These are phyloP conservation scores for Carposina sasakii DNA, from an alignment of 1,140 invertebrate species.

Conservation along the genomic window DNA sequence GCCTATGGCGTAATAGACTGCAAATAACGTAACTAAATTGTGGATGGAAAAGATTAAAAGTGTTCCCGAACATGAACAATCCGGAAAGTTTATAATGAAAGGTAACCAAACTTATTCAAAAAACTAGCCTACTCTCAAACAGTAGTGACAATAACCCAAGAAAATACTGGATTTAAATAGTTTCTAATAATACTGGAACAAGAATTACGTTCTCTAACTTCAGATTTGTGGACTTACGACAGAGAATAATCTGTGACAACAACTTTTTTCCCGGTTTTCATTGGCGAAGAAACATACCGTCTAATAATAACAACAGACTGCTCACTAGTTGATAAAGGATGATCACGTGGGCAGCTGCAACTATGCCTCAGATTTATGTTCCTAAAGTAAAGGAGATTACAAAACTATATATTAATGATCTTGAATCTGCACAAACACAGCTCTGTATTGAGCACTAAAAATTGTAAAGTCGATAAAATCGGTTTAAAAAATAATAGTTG, in stretches of 20 bases:
- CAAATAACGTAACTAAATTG: too few relatives aligned
- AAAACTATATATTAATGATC: constrained; percentile 13
- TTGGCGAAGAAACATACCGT: too few relatives aligned
- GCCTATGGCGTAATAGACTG: too few relatives aligned
- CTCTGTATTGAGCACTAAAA: constrained; percentile 15
- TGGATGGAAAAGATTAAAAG: too few relatives aligned
- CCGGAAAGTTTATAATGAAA: too few relatives aligned
- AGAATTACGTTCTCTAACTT: too few relatives aligned
- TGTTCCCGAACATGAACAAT: too few relatives aligned
- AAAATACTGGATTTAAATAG: constrained; percentile 19
- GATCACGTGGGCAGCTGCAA: too few relatives aligned
- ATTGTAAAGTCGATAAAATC: constrained; percentile 15
- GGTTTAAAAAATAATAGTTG: constrained; percentile 2
- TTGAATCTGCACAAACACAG: constrained; percentile 14
- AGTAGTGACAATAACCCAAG: background rate
- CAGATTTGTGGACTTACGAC: too few relatives aligned
- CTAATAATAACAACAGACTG: too few relatives aligned
- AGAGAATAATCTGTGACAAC: constrained; percentile 21
- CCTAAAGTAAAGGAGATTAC: constrained; percentile 4
- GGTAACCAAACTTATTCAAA: background rate
- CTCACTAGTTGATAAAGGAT: background rate
- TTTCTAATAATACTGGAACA: constrained; percentile 21
- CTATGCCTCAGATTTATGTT: too few relatives aligned
- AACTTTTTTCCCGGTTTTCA: constrained; percentile 24
- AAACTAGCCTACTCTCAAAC: background rate